Conservation (phyloP, 2,113 vertebrate genomes). For the Proteles cristata region DNA sequence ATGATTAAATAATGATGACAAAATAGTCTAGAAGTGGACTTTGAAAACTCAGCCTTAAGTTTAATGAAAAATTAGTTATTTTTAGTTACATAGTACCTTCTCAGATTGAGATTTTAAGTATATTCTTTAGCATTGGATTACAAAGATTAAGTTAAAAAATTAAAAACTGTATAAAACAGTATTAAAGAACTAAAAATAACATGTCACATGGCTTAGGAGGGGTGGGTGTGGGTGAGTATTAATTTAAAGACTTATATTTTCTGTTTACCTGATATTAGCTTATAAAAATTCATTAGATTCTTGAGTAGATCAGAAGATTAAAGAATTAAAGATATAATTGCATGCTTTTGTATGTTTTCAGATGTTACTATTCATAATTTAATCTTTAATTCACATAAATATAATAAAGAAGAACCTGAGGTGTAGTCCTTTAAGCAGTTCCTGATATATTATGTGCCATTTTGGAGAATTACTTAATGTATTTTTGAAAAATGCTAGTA, state of each 20-base stretch:
- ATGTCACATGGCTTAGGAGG: background rate
- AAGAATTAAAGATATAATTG: background rate
- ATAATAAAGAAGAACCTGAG: background rate
- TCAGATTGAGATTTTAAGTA: slow-evolving; percentile 49
- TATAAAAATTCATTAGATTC: slow-evolving; percentile 24
- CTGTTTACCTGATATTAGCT: background rate
- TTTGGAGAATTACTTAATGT: slow-evolving; percentile 37
- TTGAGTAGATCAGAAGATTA: slow-evolving; percentile 28
- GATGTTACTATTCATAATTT: background rate
- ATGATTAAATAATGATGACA: background rate
- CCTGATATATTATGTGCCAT: background rate
- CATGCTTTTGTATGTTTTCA: background rate
- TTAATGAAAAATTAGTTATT: slow-evolving; percentile 17
- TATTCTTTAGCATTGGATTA: slow-evolving; percentile 25
- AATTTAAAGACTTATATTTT: slow-evolving; percentile 56
- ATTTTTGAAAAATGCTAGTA: background rate
- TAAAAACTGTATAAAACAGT: background rate
- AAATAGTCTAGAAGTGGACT: slow-evolving; percentile 29
- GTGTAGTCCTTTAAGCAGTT: background rate
- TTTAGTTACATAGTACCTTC: background rate
- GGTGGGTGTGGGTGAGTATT: background rate
- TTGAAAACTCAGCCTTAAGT: slow-evolving; percentile 42
- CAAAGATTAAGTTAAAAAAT: slow-evolving; percentile 19
- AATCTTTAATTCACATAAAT: slow-evolving; percentile 20
- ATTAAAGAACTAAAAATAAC: slow-evolving; percentile 26